A percentile compares a stretch with the other conserved stretches of the same genome.
These are phyloP conservation scores for Caloenas nicobarica DNA, from an alignment of 2,113 vertebrate species.

Conservation along the genomic window DNA sequence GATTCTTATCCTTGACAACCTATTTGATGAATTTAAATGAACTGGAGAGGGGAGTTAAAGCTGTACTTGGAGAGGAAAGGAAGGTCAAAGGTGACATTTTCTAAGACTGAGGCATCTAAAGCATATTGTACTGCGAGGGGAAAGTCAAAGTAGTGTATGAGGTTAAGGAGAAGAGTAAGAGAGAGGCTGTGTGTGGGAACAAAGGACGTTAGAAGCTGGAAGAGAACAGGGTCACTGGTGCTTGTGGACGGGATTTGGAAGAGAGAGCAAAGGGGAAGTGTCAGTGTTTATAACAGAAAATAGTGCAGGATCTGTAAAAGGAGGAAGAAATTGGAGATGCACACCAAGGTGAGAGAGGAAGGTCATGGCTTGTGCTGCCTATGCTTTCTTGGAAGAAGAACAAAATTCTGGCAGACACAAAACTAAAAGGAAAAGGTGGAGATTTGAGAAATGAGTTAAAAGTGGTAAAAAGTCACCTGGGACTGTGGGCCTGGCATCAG, in stretches of 20 bases:
- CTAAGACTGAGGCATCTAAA: slow-evolving; percentile 1
- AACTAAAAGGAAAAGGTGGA: not conserved
- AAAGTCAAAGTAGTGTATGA: not conserved
- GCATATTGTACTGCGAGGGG: not conserved
- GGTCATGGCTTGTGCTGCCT: not conserved
- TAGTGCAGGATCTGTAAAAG: not conserved
- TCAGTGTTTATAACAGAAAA: not conserved
- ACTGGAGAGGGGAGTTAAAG: not conserved
- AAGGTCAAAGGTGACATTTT: not conserved
- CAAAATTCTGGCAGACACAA: not conserved
- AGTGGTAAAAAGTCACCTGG: not conserved
- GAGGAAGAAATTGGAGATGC: not conserved
- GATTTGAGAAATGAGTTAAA: not conserved
- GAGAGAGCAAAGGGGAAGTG: not conserved
- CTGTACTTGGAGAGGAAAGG: not conserved
- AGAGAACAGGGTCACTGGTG: not conserved
- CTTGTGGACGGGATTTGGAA: not conserved
- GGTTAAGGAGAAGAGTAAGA: not conserved
- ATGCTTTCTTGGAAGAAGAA: not conserved
- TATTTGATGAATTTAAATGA: slow-evolving; percentile 24
- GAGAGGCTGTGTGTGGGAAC: not conserved
- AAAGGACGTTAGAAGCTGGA: not conserved
- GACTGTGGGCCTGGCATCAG: not conserved
- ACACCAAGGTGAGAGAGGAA: not conserved
- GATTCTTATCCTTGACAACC: not conserved